A percentile compares a stretch with the other conserved stretches of the same genome.
Conservation (phyloP, 2,113 vertebrate species). For the Misgurnus mizolepis region DNA sequence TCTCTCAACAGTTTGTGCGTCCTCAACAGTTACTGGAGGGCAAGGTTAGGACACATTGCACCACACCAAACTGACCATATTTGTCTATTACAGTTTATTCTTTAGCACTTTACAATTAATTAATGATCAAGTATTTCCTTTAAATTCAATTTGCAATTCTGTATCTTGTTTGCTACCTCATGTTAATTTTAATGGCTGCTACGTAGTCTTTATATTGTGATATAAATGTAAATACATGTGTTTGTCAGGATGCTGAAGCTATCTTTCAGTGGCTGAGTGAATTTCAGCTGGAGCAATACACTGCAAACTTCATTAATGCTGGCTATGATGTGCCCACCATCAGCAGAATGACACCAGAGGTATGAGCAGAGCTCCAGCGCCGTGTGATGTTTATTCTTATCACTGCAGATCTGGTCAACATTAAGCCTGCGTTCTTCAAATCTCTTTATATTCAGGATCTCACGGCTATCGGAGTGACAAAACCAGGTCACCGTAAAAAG, state of each 20-base stretch:
- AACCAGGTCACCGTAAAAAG: conserved; percentile 95
- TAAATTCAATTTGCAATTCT: too few species aligned
- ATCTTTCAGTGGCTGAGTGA: conserved; percentile 93
- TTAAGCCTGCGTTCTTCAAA: background rate
- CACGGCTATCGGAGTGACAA: conserved; percentile 93
- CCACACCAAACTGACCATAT: background rate
- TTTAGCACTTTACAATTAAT: too few species aligned
- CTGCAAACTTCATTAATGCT: conserved; percentile 83
- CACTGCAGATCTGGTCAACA: background rate
- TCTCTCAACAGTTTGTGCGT: conserved; percentile 82
- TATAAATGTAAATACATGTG: background rate
- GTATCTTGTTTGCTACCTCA: too few species aligned
- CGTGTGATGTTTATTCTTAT: background rate
- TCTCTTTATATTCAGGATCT: conserved; percentile 78
- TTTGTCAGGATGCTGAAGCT: conserved; percentile 86
- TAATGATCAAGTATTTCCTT: too few species aligned
- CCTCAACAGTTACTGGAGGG: conserved; percentile 88
- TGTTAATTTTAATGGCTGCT: too few species aligned
- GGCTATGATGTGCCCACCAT: conserved; percentile 97
- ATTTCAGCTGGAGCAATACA: conserved; percentile 94
- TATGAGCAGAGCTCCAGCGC: conserved; percentile 50
- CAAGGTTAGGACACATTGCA: conserved; percentile 74
- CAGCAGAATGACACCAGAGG: conserved; percentile 97
- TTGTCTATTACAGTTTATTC: too few species aligned
- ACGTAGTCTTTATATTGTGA: too few species aligned